Evolutionary conservation across 2,888 invertebrate species (phyloP).

Genomic region (Crepidodera aurea): DNA sequence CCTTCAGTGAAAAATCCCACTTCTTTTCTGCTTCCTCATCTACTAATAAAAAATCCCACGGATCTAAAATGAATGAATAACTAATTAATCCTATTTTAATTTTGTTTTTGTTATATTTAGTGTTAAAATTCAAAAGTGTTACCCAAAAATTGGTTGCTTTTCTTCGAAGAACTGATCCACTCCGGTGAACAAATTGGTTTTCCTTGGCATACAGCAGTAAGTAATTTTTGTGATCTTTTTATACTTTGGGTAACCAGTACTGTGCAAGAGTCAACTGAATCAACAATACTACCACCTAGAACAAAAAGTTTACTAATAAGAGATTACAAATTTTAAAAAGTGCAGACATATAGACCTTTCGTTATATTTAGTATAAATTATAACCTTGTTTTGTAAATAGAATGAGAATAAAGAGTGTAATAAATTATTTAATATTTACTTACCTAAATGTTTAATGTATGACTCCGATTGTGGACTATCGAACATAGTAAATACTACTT

Average conservation of each 20-base stretch:
- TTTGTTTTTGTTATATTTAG: too few species aligned
- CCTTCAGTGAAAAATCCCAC: constrained; percentile 62
- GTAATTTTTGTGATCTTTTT: constrained; percentile 68
- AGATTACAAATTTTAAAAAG: neutral
- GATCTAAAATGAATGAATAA: constrained; percentile 62
- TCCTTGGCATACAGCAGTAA: constrained; percentile 68
- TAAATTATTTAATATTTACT: constrained; percentile 7
- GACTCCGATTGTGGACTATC: constrained; percentile 56
- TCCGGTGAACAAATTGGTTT: constrained; percentile 66
- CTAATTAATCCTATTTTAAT: neutral
- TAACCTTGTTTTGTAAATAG: neutral
- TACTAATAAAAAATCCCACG: constrained; percentile 65
- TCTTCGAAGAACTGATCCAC: constrained; percentile 56
- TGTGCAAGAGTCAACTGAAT: constrained; percentile 60
- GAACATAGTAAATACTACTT: constrained; percentile 60
- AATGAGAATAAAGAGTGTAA: neutral
- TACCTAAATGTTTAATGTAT: constrained; percentile 54
- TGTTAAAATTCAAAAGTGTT: too few species aligned
- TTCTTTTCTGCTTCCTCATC: constrained; percentile 64
- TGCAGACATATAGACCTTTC: neutral
- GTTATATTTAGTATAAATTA: neutral
- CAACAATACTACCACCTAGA: constrained; percentile 66
- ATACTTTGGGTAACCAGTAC: constrained; percentile 67
- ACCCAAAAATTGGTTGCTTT: constrained; percentile 56
- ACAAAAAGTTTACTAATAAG: too few species aligned